phyloP scores from a whole-genome alignment of 2,113 vertebrate genomes.

The Varanus salvator region DNA sequence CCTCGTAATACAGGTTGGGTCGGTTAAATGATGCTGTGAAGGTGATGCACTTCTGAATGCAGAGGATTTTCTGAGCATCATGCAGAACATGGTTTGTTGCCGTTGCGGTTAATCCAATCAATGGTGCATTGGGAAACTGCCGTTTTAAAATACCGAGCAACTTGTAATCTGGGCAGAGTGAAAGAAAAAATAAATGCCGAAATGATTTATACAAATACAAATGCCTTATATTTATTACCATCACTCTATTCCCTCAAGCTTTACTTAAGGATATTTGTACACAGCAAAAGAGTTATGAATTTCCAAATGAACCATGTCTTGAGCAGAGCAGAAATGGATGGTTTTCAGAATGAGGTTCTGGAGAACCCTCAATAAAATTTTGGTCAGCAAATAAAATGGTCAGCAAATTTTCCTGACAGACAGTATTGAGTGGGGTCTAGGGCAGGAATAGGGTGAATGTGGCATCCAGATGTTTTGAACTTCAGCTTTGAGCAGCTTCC shows the following conservation, averaged over 20 bases:
- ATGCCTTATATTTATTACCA: not conserved
- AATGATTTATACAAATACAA: not conserved
- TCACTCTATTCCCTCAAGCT: not conserved
- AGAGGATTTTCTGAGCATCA: slow-evolving; percentile 93
- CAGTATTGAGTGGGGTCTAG: not conserved
- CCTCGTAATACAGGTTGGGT: slow-evolving; percentile 95
- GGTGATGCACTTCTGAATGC: slow-evolving; percentile 84
- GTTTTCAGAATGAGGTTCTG: not conserved
- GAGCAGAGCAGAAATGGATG: not conserved
- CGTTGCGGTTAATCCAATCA: slow-evolving; percentile 94
- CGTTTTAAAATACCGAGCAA: slow-evolving; percentile 95
- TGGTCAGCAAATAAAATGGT: not conserved
- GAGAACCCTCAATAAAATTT: not conserved
- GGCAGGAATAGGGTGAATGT: not conserved
- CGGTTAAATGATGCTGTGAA: slow-evolving; percentile 94
- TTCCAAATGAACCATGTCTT: not conserved
- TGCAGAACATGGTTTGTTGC: slow-evolving; percentile 90
- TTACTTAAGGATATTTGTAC: not conserved
- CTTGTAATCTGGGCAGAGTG: slow-evolving; percentile 87
- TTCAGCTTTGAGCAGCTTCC: no score
- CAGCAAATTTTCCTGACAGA: not conserved
- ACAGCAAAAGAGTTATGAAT: not conserved
- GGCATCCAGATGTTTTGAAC: no score
- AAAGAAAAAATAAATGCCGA: slow-evolving; percentile 5
- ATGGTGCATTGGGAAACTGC: slow-evolving; percentile 88